Base-by-base conservation (phyloP, 2,888 invertebrate genomes). In the Muscina levida region DNA sequence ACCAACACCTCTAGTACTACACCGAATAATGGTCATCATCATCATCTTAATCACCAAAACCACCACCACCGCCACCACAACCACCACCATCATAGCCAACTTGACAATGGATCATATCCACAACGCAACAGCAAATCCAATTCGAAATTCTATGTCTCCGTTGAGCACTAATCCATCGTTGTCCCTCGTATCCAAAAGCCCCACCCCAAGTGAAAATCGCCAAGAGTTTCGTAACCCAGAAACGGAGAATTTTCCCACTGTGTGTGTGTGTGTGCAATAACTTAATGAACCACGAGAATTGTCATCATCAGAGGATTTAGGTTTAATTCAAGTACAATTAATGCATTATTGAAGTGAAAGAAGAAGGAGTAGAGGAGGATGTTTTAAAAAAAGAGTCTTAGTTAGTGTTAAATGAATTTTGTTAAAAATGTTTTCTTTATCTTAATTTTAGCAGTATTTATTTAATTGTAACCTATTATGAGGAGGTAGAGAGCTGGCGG, bases 81-180 rank as follows among this genome's bases (percentile, higher is more conserved):
- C 65, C 57, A 79, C 42, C 71, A 79, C 72, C 79, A 81, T 67
- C 73, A 77, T 51, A 73, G 85, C 84, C 84, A 62, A 42, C 39
- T 62, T 42, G 62, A 62, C 17, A 87, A 88, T 84, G 85, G 84
- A 80, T 85, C 89, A 72, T 86, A 87, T 86, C 84, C 87, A 77
- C n/a, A n/a, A n/a, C 89, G 89, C 84, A 87, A 85, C 84, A 87
- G 84, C 85, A 90, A 90, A 86, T 89, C 90, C 44, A 90, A 90
- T 87, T 90, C 90, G 26, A 90, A 88, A 84, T 90, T 90, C 85
- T 90, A 90, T 85, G 89, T 90, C 83, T 89, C 89, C 83, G 89
- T 89, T 86, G 89, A 90, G 82, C 88, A 88, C 83, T 87, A 72
- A 81, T 1, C 31, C 15, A 15, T 31, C 26, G 24, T 8, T 31